Evolutionary conservation across 2,888 invertebrate genomes (phyloP).

Genomic region (Philhelius pedissequus): DNA sequence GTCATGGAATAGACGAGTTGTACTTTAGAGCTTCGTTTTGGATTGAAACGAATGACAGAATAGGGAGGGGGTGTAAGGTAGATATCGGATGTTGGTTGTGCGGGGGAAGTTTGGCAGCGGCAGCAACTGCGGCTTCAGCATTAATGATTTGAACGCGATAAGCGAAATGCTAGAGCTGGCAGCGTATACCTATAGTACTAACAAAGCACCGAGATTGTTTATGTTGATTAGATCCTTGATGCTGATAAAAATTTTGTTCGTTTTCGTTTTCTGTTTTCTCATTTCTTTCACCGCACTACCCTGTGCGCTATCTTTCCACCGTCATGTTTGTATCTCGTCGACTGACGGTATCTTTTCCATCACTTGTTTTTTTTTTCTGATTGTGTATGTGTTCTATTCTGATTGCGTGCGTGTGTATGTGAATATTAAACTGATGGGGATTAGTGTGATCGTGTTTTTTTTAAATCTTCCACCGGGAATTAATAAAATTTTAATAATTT

Average conservation of each 20-base stretch:
- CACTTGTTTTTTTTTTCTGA: slow-evolving; percentile 11
- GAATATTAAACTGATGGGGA: neutral
- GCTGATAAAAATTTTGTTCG: slow-evolving; percentile 69
- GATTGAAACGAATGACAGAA: slow-evolving; percentile 67
- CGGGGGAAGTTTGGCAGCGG: slow-evolving; percentile 17
- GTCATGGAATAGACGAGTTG: slow-evolving; percentile 20
- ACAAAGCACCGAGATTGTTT: slow-evolving; percentile 71
- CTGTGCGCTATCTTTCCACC: slow-evolving; percentile 47
- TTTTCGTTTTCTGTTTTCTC: slow-evolving; percentile 62
- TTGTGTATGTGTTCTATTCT: neutral
- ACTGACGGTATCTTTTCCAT: slow-evolving; percentile 62
- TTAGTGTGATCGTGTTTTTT: neutral
- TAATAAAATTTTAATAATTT: too few relatives aligned
- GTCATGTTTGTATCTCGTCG: slow-evolving; percentile 59
- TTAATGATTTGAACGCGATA: slow-evolving; percentile 66
- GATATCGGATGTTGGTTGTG: neutral
- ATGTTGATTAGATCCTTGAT: slow-evolving; percentile 70
- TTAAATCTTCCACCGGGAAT: too few relatives aligned
- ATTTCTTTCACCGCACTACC: slow-evolving; percentile 33
- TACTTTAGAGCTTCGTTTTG: slow-evolving; percentile 37
- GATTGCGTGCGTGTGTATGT: neutral
- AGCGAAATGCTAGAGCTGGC: slow-evolving; percentile 70
- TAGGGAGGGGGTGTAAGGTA: too few relatives aligned
- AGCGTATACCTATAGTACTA: too few relatives aligned
- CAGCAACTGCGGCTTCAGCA: slow-evolving; percentile 66